phyloP scores from a whole-genome alignment of 92 coral and sea anemone genomes.

The Porites divaricata region DNA sequence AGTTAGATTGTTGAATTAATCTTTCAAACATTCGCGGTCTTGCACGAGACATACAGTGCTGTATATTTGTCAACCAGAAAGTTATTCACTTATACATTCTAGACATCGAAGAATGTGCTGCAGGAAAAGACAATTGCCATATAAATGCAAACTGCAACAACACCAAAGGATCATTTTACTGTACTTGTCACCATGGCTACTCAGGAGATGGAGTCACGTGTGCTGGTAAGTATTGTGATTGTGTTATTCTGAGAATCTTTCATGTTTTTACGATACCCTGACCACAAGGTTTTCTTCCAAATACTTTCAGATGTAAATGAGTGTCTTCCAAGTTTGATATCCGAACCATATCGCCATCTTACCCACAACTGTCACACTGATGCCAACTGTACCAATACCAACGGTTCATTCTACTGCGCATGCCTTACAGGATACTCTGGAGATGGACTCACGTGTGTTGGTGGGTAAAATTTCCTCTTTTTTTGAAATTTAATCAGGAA shows the following conservation, averaged over 20 bases:
- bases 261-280: too few species aligned
- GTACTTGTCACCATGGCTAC: constrained; percentile 83
- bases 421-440: constrained; percentile 80
- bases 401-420: constrained; percentile 85
- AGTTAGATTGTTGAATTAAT: too few species aligned
- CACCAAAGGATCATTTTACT: constrained; percentile 87
- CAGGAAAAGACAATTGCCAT: constrained; percentile 65
- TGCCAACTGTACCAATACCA: constrained; percentile 82
- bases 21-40: too few species aligned
- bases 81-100: neutral
- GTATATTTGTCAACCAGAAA: neutral
- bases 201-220: constrained; percentile 79
- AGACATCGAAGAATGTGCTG: constrained; percentile 63
- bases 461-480: constrained; percentile 36
- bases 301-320: constrained; percentile 52
- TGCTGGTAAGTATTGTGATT: neutral
- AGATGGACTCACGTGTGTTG: constrained; percentile 68
- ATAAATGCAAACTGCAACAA: constrained; percentile 80
- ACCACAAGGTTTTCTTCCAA: too few species aligned
- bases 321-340: constrained; percentile 22
- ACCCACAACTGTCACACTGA: constrained; percentile 81
- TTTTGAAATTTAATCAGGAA: too few species aligned
- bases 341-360: constrained; percentile 30
- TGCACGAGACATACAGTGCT: neutral
- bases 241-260: too few species aligned